Percentiles rank a stretch among this genome's conserved stretches.
phyloP scores from a whole-genome alignment of 2,888 invertebrate genomes.

The Autographa pulchrina region DNA sequence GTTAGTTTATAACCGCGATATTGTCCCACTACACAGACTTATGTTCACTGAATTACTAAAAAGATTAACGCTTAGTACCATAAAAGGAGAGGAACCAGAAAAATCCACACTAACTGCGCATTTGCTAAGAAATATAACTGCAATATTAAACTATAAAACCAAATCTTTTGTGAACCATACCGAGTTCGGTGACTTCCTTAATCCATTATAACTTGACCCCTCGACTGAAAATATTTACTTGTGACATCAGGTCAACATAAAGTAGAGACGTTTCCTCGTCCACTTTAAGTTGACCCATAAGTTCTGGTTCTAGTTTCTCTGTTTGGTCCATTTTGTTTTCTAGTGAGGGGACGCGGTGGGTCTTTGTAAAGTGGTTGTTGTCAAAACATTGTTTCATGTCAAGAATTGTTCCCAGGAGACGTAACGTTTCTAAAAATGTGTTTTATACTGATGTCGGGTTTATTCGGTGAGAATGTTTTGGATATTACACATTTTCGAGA shows the following conservation, averaged over 20 bases:
- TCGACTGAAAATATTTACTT: constrained; percentile 24
- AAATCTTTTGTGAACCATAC: constrained; percentile 64
- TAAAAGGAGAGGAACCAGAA: constrained; percentile 63
- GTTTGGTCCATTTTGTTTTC: constrained; percentile 31
- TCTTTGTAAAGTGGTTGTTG: constrained; percentile 48
- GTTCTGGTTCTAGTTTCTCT: constrained; percentile 11
- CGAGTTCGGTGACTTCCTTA: constrained; percentile 42
- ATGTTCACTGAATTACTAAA: constrained; percentile 58
- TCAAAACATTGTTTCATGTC: constrained; percentile 65
- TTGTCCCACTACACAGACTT: constrained; percentile 50
- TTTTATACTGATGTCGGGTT: constrained; percentile 61
- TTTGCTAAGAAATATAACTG: constrained; percentile 76
- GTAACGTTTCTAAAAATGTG: constrained; percentile 63
- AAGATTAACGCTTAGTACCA: constrained; percentile 60
- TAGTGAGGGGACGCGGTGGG: constrained; percentile 37
- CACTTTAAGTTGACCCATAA: constrained; percentile 44
- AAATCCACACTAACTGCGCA: constrained; percentile 66
- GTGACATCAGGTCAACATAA: constrained; percentile 40
- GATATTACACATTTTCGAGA: constrained; percentile 57
- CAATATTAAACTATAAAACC: constrained; percentile 72
- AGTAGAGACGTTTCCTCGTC: constrained; percentile 37
- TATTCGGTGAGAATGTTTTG: constrained; percentile 56
- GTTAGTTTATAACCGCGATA: constrained; percentile 39
- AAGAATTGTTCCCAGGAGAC: constrained; percentile 64
- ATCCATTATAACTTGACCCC: constrained; percentile 50